These are phyloP conservation scores for Cichladusa arquata DNA, from an alignment of 2,113 vertebrate species.

Conservation along the genomic window DNA sequence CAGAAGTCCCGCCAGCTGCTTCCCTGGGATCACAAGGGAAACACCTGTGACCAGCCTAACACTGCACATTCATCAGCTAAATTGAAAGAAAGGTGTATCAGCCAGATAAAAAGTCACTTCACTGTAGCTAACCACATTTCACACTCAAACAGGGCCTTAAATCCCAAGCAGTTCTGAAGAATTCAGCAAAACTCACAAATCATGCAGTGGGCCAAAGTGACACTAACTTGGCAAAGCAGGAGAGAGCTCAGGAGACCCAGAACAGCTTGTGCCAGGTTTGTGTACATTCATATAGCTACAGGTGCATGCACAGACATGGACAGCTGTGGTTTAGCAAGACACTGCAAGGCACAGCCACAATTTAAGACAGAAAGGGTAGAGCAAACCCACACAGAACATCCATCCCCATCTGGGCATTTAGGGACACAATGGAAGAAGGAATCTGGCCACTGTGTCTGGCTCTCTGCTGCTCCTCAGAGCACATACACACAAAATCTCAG, in stretches of 20 bases:
- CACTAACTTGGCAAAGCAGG: background rate
- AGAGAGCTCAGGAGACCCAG: background rate
- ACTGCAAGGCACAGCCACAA: rapidly evolving
- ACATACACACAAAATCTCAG: background rate
- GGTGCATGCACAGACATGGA: rapidly evolving
- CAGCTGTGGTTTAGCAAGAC: background rate
- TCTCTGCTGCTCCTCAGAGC: background rate
- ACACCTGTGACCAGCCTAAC: background rate
- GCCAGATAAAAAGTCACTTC: conserved; percentile 19
- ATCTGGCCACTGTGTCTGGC: background rate
- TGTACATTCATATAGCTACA: background rate
- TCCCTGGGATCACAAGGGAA: background rate
- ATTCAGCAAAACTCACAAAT: background rate
- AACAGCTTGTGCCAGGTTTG: background rate
- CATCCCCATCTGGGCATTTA: background rate
- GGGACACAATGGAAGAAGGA: background rate
- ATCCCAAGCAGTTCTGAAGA: background rate
- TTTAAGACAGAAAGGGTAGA: background rate
- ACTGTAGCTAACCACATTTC: conserved; percentile 6
- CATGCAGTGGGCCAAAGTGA: background rate
- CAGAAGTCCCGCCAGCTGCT: background rate
- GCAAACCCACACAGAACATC: background rate
- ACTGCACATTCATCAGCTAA: background rate
- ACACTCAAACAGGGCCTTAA: background rate
- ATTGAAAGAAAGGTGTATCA: conserved; percentile 33